Evolutionary conservation across 2,888 invertebrate species (phyloP), one percentile per base, ranked within the genome.

Genomic region (Hydrotaea diabolus): DNA sequence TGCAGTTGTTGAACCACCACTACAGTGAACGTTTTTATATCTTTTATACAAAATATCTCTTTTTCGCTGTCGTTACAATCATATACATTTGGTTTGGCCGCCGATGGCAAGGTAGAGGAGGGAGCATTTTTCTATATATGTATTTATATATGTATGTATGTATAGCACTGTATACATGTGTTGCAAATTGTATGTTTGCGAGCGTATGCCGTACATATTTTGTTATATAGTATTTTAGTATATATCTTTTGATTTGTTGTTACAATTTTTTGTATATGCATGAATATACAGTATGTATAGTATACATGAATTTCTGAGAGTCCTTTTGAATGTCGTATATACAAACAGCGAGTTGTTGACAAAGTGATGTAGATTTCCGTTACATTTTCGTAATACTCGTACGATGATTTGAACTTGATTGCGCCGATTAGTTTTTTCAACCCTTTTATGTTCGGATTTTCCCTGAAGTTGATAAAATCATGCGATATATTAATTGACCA

Each of bases 11-110:
- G 26, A 49, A 49, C 71, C 39, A 69, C 85, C 83, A 80, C 77
- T 79, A 69, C 84, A 75, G 21, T 55, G 21, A 88, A 87, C 88
- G 88, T 88, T 87, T 86, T 59, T 69, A 49, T 17, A 19, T 64
- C 57, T 49, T 78, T 64, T 62, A 69, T 75, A 75, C 79, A 81
- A 77, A 66, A 73, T 66, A 62, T 75, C 39, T 66, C 49, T 64
- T 76, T 76, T 26, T 72, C n/a, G 4, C 17, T 55, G 19, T 66
- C 31, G 23, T 69, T 69, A 39, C 69, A 31, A 8, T 36, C 39
- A n/a, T 39, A 55, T 59, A 13, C 59, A 26, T 55, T 49, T n/a
- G 2, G 43, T 43, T n/a, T 43, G 15, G 15, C 43, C 43, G 15
- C 3, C n/a, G 15, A 49, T 43, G 8, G 49, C 49, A 49, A n/a